Evolutionary conservation across 2,113 vertebrate genomes (phyloP).

Genomic region (Crotalus viridis): DNA sequence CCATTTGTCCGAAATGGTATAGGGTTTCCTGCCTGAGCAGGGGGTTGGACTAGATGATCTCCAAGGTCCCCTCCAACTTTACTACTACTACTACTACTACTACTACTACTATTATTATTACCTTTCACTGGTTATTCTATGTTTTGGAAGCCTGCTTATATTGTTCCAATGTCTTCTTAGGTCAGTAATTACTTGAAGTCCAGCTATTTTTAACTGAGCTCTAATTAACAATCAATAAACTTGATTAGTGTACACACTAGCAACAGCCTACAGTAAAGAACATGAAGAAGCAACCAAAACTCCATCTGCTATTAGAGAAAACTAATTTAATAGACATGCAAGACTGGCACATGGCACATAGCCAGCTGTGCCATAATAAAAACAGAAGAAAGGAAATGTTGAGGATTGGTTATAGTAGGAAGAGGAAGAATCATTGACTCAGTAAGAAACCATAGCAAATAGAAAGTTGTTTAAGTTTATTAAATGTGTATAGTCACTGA

Average conservation of each 20-base stretch:
- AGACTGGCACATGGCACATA: neutral
- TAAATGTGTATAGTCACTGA: neutral
- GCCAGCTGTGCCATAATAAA: neutral
- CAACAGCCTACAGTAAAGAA: neutral
- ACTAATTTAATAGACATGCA: constrained; percentile 1
- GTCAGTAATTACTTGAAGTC: constrained; percentile 3
- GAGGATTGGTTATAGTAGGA: neutral
- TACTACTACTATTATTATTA: too few species aligned
- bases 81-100: too few species aligned
- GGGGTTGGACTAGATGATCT: too few species aligned
- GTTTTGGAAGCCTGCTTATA: neutral
- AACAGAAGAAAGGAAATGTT: neutral
- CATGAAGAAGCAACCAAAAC: neutral
- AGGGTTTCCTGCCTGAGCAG: too few species aligned
- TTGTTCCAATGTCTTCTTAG: neutral
- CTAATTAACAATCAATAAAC: constrained; percentile 11
- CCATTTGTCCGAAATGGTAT: too few species aligned
- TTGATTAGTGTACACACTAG: neutral
- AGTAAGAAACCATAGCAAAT: neutral
- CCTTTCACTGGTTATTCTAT: neutral
- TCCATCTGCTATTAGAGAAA: constrained; percentile 1
- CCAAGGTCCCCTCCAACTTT: too few species aligned
- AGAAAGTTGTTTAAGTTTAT: neutral
- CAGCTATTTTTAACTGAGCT: neutral
- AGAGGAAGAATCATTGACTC: neutral